A percentile compares a stretch with the other conserved stretches of the same genome.
Conservation (phyloP, 2,888 invertebrate species). For the Lordiphosa andalusiaca region DNA sequence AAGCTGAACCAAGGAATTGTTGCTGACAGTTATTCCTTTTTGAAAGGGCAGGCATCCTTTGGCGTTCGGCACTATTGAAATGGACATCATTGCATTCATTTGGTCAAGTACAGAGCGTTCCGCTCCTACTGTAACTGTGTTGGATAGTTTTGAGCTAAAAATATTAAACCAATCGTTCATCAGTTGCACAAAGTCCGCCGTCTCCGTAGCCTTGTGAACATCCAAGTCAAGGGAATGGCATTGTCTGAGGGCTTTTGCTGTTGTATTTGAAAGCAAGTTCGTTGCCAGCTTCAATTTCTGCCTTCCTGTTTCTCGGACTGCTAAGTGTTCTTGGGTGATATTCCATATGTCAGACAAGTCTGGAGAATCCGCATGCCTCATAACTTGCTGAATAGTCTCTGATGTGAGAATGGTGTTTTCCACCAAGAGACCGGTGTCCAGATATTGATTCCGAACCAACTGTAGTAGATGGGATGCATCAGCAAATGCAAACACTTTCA, state of each 20-base stretch:
- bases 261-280: slow-evolving; percentile 19
- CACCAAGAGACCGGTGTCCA: slow-evolving; percentile 29
- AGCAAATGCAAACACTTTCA: slow-evolving; percentile 1
- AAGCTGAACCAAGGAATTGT: neutral
- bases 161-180: slow-evolving; percentile 42
- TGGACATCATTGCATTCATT: neutral
- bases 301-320: neutral
- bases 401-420: slow-evolving; percentile 16
- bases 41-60: neutral
- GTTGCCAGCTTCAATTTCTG: slow-evolving; percentile 22
- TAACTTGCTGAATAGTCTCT: slow-evolving; percentile 4
- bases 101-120: neutral
- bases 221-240: slow-evolving; percentile 15
- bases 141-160: neutral
- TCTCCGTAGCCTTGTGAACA: slow-evolving; percentile 27
- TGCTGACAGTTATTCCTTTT: neutral
- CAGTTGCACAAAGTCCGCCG: slow-evolving; percentile 37
- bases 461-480: slow-evolving; percentile 19
- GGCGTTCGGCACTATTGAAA: neutral
- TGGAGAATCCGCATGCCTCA: neutral
- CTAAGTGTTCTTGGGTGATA: slow-evolving; percentile 16
- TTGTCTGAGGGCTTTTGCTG: slow-evolving; percentile 20
- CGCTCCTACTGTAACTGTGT: no score
- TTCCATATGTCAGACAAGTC: slow-evolving; percentile 10
- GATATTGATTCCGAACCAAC: slow-evolving; percentile 37